Evolutionary conservation across 2,888 invertebrate species (phyloP), one percentile per base, ranked within the genome.

Genomic region (Microdon myrmicae): DNA sequence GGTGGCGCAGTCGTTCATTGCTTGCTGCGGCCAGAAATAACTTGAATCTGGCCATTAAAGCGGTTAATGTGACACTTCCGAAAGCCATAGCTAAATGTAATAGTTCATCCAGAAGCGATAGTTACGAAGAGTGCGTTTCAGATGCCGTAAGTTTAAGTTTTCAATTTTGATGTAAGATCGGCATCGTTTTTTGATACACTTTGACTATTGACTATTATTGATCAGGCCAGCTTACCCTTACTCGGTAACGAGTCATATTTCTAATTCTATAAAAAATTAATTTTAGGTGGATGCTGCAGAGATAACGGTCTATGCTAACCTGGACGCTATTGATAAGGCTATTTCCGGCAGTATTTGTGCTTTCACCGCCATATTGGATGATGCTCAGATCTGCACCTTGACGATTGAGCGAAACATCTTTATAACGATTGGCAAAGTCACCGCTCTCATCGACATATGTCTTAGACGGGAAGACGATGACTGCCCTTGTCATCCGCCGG

Each of bases 401-500:
- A 7, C 4, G 2, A 34, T 19, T 1, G 45, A 45, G 12, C 20
- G 22, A 17, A 32, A 2, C 2, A 13, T 16, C 9, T 12, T 45
- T 12, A 13, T 45, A 8, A 45, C 14, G 3, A 34, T 34, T 14
- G 45, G 45, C 3, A 10, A 2, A 1, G 34, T 34, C 5, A 5
- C 10, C n/a, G 14, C 4, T 4, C 12, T 8, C 9, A 25, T 45
- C 34, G 17, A 45, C n/a, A 17, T 19, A 10, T 45, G 45, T 17
- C 2, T 45, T 5, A 14, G 23, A 3, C 34, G 41, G 26, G 20
- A 17, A 1, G 31, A 32, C 12, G 9, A 17, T 0, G 2, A 7
- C n/a, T 54, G 54, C 13, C 32, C 45, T 7, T 54, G 54, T 26
- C n/a, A n/a, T n/a, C n/a, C n/a, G 25, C 25, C 4, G 26, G 4